Conservation (phyloP, 1,140 invertebrate genomes). For the Frieseomelitta varia region DNA sequence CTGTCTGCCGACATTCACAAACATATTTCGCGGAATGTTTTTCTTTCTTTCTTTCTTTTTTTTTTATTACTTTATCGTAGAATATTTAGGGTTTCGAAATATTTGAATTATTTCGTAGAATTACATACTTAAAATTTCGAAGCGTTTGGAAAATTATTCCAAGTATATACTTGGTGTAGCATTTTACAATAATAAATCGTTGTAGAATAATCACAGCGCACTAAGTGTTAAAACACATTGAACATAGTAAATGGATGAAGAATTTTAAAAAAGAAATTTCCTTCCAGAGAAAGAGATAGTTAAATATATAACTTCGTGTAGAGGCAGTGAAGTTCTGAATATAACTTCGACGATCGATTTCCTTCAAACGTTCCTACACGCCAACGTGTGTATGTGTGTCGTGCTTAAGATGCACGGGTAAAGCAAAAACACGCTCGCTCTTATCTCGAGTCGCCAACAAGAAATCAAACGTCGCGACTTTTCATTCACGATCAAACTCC, state of each 20-base stretch:
- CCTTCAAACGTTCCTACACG: background rate
- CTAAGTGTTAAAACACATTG: background rate
- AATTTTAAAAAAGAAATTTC: too few relatives aligned
- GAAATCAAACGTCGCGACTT: background rate
- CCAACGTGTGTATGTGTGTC: background rate
- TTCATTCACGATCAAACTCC: background rate
- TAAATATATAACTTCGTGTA: too few relatives aligned
- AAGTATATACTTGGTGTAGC: background rate
- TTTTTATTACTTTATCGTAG: background rate
- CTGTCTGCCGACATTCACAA: background rate
- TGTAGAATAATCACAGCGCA: background rate
- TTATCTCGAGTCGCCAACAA: background rate
- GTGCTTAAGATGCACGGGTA: background rate
- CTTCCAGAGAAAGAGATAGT: too few relatives aligned
- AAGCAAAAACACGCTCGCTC: background rate
- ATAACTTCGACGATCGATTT: background rate
- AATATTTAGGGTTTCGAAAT: background rate
- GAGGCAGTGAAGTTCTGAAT: too few relatives aligned
- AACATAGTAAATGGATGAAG: background rate
- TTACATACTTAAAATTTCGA: too few relatives aligned
- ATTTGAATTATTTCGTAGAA: too few relatives aligned
- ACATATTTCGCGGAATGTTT: background rate
- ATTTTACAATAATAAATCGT: background rate
- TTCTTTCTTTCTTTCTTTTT: background rate
- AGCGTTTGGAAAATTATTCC: too few relatives aligned